Evolutionary conservation across 2,113 vertebrate genomes (phyloP).

Genomic region (Toxotes jaculatrix): DNA sequence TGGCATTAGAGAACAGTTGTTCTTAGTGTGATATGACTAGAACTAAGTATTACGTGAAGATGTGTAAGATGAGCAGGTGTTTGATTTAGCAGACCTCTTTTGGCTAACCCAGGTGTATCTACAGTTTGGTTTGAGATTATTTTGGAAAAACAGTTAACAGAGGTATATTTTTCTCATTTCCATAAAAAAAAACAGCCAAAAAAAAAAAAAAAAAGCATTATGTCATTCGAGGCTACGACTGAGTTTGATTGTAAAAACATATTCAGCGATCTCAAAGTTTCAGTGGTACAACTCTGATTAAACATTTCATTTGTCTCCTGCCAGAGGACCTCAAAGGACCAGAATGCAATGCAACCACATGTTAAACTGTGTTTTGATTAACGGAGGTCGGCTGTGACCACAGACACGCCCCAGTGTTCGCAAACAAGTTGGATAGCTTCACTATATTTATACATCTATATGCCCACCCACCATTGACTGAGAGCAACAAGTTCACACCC

Average conservation of each 20-base stretch:
- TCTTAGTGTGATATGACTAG: not conserved
- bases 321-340: constrained; percentile 29
- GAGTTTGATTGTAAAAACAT: constrained; percentile 9
- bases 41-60: not conserved
- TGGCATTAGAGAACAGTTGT: not conserved
- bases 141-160: not conserved
- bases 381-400: constrained; percentile 32
- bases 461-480: constrained; percentile 16
- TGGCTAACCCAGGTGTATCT: not conserved
- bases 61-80: not conserved
- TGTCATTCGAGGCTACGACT: not conserved
- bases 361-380: constrained; percentile 47
- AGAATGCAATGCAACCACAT: constrained; percentile 19
- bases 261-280: not conserved
- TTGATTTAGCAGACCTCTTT: not conserved
- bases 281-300: not conserved
- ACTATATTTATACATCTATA: constrained; percentile 28
- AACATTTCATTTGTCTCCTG: constrained; percentile 19
- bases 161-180: not conserved
- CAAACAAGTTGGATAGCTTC: constrained; percentile 48
- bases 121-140: not conserved
- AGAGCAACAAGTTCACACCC: constrained; percentile 47
- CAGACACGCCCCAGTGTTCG: constrained; percentile 40
- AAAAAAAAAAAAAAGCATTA: not conserved
- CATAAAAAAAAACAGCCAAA: not conserved